These are phyloP conservation scores for Micromussa lordhowensis DNA, from an alignment of 92 coral and sea anemone genomes.

Conservation along the genomic window DNA sequence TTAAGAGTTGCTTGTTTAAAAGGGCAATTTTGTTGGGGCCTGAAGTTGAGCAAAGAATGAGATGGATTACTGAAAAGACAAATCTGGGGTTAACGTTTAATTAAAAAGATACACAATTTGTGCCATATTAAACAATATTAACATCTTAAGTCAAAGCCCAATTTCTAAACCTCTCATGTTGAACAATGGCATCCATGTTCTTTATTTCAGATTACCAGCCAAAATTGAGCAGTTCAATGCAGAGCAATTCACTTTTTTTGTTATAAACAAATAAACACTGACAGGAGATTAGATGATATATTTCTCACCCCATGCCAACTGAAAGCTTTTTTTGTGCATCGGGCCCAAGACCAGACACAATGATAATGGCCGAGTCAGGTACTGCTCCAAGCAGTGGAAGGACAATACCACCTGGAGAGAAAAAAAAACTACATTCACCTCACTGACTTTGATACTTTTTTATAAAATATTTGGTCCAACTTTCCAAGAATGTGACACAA, in stretches of 20 bases:
- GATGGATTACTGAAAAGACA: too few species aligned
- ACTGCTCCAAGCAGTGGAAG: conserved; percentile 95
- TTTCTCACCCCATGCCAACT: conserved; percentile 97
- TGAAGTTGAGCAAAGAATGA: too few species aligned
- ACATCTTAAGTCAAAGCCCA: too few species aligned
- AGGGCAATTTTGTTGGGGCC: too few species aligned
- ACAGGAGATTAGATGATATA: not conserved
- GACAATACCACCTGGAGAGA: conserved; percentile 86
- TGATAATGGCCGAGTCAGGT: conserved; percentile 97
- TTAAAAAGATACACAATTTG: too few species aligned
- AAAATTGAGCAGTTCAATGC: not conserved
- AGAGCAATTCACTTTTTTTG: not conserved
- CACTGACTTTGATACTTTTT: not conserved
- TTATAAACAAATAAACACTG: not conserved
- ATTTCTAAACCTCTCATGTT: too few species aligned
- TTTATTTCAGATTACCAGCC: not conserved
- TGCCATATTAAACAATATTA: too few species aligned
- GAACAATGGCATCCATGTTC: not conserved
- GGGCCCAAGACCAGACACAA: conserved; percentile 92
- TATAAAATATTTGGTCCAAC: not conserved
- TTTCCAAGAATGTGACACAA: not conserved
- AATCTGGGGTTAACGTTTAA: too few species aligned
- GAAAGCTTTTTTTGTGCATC: conserved; percentile 91
- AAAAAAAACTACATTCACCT: not conserved
- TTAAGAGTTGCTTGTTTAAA: too few species aligned